Evolutionary conservation across 2,888 invertebrate genomes (phyloP), one percentile per base, ranked within the genome.

Genomic region (Agrochola lychnidis): DNA sequence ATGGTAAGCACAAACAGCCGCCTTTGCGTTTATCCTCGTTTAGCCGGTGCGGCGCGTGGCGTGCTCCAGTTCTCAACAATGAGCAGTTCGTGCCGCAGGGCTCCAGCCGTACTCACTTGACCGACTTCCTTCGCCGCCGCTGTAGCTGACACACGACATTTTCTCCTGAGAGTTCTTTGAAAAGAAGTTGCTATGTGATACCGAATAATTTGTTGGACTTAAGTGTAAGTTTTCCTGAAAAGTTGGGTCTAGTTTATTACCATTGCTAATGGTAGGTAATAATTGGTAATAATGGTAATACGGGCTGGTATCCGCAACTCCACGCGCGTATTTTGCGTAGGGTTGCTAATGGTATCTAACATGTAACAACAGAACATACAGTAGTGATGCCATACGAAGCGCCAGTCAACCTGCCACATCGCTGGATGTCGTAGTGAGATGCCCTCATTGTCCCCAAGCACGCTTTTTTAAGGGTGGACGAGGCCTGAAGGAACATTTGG

Each of bases 51-150:
- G 61, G 45, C 71, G 62, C 16, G 72, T n/a, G 73, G 74, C 69
- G 75, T 76, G 82, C 83, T 88, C 87, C 79, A 84, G 76, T 80
- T 87, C 71, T 56, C 67, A 74, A 76, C 72, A 85, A 81, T 61
- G 72, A 79, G 88, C 79, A 70, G 84, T 86, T 82, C 85, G 87
- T 88, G 85, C 77, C 83, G 61, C 63, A 45, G 67, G 79, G 78
- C 78, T 62, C 25, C 75, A 76, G 63, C 53, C 75, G 59, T 75
- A 66, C 66, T 62, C 82, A 87, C 87, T 88, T 84, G 88, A 88
- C 88, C 88, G 79, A 81, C 66, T 82, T 88, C 67, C 66, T 74
- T 70, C 30, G 67, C 30, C 59, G 22, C 61, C 68, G 68, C 62
- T 70, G 67, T 61, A 78, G 79, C 73, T 69, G 64, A 78, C 70